Percentiles rank a stretch among this genome's conserved stretches.
phyloP scores from a whole-genome alignment of 64 coral and sea anemone species.

The Montipora capricornis region DNA sequence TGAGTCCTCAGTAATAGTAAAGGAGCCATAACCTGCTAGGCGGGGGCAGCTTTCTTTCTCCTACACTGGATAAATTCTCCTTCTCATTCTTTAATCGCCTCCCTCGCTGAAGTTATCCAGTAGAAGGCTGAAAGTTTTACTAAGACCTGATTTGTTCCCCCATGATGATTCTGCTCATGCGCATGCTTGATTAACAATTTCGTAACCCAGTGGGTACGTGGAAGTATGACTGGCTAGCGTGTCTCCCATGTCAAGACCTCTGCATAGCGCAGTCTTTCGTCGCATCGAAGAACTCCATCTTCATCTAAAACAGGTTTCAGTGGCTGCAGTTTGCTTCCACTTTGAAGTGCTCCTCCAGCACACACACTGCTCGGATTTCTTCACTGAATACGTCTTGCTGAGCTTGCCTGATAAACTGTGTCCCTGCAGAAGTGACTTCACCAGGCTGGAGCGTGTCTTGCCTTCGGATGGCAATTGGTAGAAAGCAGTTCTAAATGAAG shows the following conservation, averaged over 20 bases:
- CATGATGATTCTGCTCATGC: conserved; percentile 55
- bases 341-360: conserved; percentile 17
- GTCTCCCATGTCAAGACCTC: conserved; percentile 40
- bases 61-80: conserved; percentile 51
- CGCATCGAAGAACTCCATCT: not conserved
- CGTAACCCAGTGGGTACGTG: conserved; percentile 41
- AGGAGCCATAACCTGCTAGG: conserved; percentile 67
- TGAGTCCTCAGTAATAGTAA: not conserved
- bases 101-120: not conserved
- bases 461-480: not conserved
- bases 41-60: conserved; percentile 58
- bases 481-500: conserved; percentile 54
- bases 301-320: conserved; percentile 38
- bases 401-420: conserved; percentile 28
- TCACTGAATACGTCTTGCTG: conserved; percentile 58
- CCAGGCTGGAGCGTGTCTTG: not conserved
- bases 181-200: conserved; percentile 55
- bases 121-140: conserved; percentile 2
- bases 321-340: conserved; percentile 40
- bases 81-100: conserved; percentile 66
- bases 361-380: conserved; percentile 39
- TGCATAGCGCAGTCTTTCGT: not conserved
- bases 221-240: conserved; percentile 46
- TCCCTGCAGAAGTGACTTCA: conserved; percentile 46
- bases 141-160: conserved; percentile 55